Evolutionary conservation across 2,888 invertebrate genomes (phyloP), one percentile per base, ranked within the genome.

Genomic region (Dioctria rufipes): DNA sequence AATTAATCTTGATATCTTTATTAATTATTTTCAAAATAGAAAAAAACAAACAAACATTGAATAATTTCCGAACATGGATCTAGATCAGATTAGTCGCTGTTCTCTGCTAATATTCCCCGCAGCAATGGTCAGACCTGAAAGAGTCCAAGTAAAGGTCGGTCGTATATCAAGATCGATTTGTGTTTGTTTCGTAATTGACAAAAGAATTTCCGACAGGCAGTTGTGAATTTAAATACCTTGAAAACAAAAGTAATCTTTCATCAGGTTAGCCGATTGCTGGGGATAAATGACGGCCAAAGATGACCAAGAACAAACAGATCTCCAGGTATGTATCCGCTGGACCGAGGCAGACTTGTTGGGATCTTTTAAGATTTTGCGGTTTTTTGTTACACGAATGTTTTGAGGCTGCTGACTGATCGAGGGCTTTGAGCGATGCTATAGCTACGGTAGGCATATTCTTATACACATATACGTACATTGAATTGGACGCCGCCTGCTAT

Each of bases 111-210:
- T 25, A 25, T 25, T 25, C 25, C 2, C 25, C 25, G 25, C 25
- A 25, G 25, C 25, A 25, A 25, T 25, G 25, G 25, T 25, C 25
- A 25, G 25, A 25, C 25, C 25, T 25, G 25, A 25, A 25, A 25
- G 25, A 25, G 25, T 25, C 25, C 25, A 25, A 25, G 25, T 25
- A 25, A 25, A 39, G 40, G 9, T 40, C 42, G 73, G 13, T 60
- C 73, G 43, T 77, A 77, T 77, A 77, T 77, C 77, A 77, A 77
- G 77, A 77, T 77, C 77, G 77, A 77, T 77, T 77, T 77, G 42
- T 77, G 77, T 77, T 77, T 77, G 77, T 77, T 77, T 77, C 61
- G 63, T 77, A 61, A 77, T 77, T 77, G 63, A 63, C 77, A 77
- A 77, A 77, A 77, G 77, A 77, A 77, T 77, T 77, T 77, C 77